A percentile compares a stretch with the other conserved stretches of the same genome.
Evolutionary conservation across 2,113 vertebrate genomes (phyloP).

Genomic region (western clawed frog (Xenopus tropicalis)): UCB_Xtro_10.0 CM004446.2:139980501-139981000

Average conservation of each 20-base stretch:
- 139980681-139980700: constrained; percentile 2
- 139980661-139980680: not conserved
- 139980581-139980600: no score
- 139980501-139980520: no score
- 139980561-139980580: no score
- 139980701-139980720: not conserved
- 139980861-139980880: constrained; percentile 7
- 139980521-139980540: no score
- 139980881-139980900: not conserved
- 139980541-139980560: no score
- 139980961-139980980: no score
- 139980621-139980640: not conserved
- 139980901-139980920: not conserved
- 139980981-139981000: no score
- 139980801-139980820: not conserved
- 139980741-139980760: constrained; percentile 18
- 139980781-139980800: not conserved
- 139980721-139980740: not conserved
- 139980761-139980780: not conserved
- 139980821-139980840: not conserved
- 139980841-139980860: constrained; percentile 11
- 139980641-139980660: not conserved
- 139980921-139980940: not conserved
- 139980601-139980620: no score
- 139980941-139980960: no score